Evolutionary conservation across 1,140 invertebrate species (phyloP), one percentile per base, ranked within the genome.

Genomic region (Trichomalopsis sarcophagae): DNA sequence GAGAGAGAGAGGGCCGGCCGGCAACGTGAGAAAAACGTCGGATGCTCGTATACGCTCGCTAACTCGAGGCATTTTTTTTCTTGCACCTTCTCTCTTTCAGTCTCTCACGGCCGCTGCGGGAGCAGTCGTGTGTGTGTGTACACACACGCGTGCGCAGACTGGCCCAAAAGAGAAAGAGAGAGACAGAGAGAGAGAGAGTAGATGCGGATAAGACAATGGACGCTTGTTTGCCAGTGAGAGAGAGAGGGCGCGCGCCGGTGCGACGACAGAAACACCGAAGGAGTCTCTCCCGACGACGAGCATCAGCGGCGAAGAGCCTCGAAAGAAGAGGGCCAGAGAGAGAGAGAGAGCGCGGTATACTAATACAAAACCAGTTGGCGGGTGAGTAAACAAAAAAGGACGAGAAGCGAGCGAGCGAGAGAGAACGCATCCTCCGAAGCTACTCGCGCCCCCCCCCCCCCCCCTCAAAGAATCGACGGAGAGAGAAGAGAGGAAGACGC

Each of bases 321-420:
- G 55, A 83, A 68, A 68, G 74, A 66, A 73, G 69, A 73, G 30
- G 86, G 79, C 86, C 85, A 75, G 88, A 87, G 82, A 89, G 86
- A 87, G 89, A 69, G 87, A 36, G 5, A 3, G 33, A 3, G 85
- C 50, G 14, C 86, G 87, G 88, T 91, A 91, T 91, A 93, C 84
- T 81, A 85, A 85, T 84, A 85, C 91, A 91, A 93, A 93, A 93
- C 92, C 92, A 92, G 92, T 93, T 93, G 91, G 92, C 91, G 91
- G 90, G 92, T 93, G 92, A 92, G 92, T 93, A 93, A 93, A 93
- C 91, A 93, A 93, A 93, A 93, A 93, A 93, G 91, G 90, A 92
- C 89, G 89, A 91, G 89, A 89, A 90, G 89, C 90, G 91, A 23
- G 50, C 10, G 40, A 44, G 40, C 6, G 40, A 44, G 40, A 44